phyloP scores from a whole-genome alignment of 2,797 vertebrate species.

The Lacerta agilis region DNA sequence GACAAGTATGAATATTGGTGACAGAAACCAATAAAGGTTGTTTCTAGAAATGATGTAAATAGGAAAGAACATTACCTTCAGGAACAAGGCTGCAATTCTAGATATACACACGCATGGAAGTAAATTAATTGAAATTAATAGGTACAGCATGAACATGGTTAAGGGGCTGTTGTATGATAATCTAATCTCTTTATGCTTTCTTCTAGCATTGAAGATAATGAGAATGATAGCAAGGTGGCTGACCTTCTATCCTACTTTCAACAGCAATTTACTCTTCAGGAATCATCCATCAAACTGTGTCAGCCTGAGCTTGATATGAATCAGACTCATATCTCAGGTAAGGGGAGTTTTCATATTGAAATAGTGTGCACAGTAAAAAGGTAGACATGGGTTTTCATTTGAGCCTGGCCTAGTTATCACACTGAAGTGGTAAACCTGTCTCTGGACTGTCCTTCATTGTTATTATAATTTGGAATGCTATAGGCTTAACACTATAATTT shows the following conservation, averaged over 20 bases:
- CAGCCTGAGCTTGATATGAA: constrained; percentile 86
- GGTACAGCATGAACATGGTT: not conserved
- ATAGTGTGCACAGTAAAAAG: constrained; percentile 18
- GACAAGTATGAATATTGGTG: not conserved
- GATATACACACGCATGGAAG: not conserved
- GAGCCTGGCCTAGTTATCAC: not conserved
- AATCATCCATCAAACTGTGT: constrained; percentile 89
- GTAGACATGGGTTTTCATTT: not conserved
- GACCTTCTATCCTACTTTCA: constrained; percentile 93
- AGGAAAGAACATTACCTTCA: not conserved
- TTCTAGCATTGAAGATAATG: constrained; percentile 83
- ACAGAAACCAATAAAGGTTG: not conserved
- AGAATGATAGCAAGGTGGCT: constrained; percentile 86
- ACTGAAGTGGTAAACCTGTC: too few species aligned
- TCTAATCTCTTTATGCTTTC: constrained; percentile 28
- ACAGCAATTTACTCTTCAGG: constrained; percentile 90
- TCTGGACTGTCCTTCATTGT: not conserved
- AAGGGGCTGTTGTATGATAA: constrained; percentile 27
- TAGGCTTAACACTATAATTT: not conserved
- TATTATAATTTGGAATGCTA: not conserved
- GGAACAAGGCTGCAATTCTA: not conserved
- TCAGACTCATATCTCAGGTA: constrained; percentile 94
- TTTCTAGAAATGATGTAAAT: not conserved
- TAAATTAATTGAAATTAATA: constrained; percentile 4
- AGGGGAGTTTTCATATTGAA: not conserved